These are phyloP conservation scores for Neoaliturus tenellus DNA, from an alignment of 2,888 invertebrate species.

Conservation along the genomic window DNA sequence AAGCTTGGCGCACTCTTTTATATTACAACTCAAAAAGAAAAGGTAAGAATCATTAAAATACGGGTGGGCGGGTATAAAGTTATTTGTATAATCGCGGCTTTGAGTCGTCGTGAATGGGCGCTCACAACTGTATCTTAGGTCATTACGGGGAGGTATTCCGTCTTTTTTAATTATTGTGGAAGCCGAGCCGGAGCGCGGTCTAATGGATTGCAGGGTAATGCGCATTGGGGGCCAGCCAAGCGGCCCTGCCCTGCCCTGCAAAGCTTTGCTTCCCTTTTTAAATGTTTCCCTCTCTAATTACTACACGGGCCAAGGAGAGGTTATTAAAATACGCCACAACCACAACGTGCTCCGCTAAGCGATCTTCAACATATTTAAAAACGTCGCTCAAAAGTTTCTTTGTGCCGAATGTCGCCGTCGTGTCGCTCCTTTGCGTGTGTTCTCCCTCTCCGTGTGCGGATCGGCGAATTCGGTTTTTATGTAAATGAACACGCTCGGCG, in stretches of 20 bases:
- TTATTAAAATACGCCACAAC: slow-evolving; percentile 70
- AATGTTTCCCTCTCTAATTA: slow-evolving; percentile 55
- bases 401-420: slow-evolving; percentile 30
- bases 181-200: slow-evolving; percentile 16
- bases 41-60: slow-evolving; percentile 41
- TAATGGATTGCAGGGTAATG: slow-evolving; percentile 53
- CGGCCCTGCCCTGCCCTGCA: slow-evolving; percentile 13
- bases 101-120: not conserved
- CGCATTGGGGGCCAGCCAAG: slow-evolving; percentile 45
- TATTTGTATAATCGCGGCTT: slow-evolving; percentile 35
- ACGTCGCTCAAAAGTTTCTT: slow-evolving; percentile 10
- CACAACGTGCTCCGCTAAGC: not conserved
- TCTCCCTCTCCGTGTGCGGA: not conserved
- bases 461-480: slow-evolving; percentile 26
- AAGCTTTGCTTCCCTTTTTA: slow-evolving; percentile 51
- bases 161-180: slow-evolving; percentile 44
- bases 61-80: slow-evolving; percentile 19
- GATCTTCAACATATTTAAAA: slow-evolving; percentile 40
- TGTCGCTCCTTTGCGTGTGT: not conserved
- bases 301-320: slow-evolving; percentile 45
- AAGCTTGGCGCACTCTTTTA: too few relatives aligned
- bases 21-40: not conserved
- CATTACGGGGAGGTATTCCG: slow-evolving; percentile 28
- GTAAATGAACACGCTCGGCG: slow-evolving; percentile 23
- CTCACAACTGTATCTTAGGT: slow-evolving; percentile 39